These are phyloP conservation scores for Parthenolecanium corni DNA, from an alignment of 2,888 invertebrate species.

Conservation along the genomic window DNA sequence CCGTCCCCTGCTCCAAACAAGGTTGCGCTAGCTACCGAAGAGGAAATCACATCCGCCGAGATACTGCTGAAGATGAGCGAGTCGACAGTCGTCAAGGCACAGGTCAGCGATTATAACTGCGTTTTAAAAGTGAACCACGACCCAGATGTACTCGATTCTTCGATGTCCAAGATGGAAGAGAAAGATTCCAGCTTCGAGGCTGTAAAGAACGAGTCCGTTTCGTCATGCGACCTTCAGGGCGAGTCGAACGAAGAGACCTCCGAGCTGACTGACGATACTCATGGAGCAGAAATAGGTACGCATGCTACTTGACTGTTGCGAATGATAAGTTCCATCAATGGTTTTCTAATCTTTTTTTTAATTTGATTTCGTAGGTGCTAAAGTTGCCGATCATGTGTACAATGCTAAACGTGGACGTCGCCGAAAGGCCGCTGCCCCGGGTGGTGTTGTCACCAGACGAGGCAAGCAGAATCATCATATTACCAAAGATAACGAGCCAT, in stretches of 20 bases:
- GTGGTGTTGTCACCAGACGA: slow-evolving; percentile 29
- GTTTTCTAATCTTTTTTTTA: background rate
- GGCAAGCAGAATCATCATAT: slow-evolving; percentile 23
- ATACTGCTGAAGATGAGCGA: slow-evolving; percentile 19
- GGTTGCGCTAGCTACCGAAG: slow-evolving; percentile 4
- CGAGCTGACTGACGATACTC: background rate
- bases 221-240: background rate
- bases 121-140: background rate
- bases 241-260: background rate
- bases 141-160: background rate
- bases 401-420: slow-evolving; percentile 18
- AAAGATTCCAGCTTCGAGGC: slow-evolving; percentile 16
- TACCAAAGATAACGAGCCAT: background rate
- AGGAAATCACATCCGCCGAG: slow-evolving; percentile 8
- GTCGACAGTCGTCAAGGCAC: slow-evolving; percentile 10
- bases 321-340: background rate
- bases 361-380: background rate
- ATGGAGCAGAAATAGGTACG: background rate
- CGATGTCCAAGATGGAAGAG: slow-evolving; percentile 26
- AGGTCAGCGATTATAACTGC: slow-evolving; percentile 18
- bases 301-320: background rate
- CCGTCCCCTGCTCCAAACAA: background rate
- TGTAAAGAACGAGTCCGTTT: background rate
- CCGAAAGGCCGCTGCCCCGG: slow-evolving; percentile 16
- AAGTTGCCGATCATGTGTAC: slow-evolving; percentile 7